Evolutionary conservation across 2,888 invertebrate genomes (phyloP).

Genomic region (Hoplodrina ambigua): DNA sequence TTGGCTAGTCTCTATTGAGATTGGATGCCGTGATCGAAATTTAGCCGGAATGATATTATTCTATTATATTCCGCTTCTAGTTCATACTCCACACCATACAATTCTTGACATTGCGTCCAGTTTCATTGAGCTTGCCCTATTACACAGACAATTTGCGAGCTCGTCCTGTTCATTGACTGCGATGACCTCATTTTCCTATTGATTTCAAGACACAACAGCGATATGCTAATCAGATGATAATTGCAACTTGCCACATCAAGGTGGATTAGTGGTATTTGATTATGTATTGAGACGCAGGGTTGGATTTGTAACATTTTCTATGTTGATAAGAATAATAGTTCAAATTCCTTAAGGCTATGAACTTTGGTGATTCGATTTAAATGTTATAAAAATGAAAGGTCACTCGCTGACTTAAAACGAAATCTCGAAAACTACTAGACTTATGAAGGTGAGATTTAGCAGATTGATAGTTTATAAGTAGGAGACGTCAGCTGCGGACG

Average conservation of each 20-base stretch:
- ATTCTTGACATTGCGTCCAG: constrained; percentile 69
- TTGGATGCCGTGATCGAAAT: too few species aligned
- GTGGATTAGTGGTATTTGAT: constrained; percentile 59
- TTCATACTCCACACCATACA: constrained; percentile 1
- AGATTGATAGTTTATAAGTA: neutral
- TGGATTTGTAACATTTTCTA: neutral
- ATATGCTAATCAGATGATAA: constrained; percentile 62
- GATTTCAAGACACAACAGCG: constrained; percentile 47
- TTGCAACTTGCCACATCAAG: constrained; percentile 50
- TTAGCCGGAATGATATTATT: too few species aligned
- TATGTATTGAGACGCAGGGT: constrained; percentile 13
- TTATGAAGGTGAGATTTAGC: neutral
- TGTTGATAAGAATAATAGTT: constrained; percentile 4
- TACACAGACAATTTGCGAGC: constrained; percentile 57
- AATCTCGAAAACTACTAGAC: neutral
- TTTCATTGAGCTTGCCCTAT: constrained; percentile 63
- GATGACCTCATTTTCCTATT: constrained; percentile 56
- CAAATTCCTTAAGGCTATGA: neutral
- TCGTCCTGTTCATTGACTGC: constrained; percentile 43
- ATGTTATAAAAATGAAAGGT: neutral
- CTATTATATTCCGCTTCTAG: neutral
- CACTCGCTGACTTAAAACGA: neutral
- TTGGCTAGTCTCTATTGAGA: too few species aligned
- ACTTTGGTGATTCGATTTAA: neutral
- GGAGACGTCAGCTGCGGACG: neutral